Evolutionary conservation across 2,797 vertebrate species (phyloP), one percentile per base, ranked within the genome.

Genomic region (Spondyliosoma cantharus): DNA sequence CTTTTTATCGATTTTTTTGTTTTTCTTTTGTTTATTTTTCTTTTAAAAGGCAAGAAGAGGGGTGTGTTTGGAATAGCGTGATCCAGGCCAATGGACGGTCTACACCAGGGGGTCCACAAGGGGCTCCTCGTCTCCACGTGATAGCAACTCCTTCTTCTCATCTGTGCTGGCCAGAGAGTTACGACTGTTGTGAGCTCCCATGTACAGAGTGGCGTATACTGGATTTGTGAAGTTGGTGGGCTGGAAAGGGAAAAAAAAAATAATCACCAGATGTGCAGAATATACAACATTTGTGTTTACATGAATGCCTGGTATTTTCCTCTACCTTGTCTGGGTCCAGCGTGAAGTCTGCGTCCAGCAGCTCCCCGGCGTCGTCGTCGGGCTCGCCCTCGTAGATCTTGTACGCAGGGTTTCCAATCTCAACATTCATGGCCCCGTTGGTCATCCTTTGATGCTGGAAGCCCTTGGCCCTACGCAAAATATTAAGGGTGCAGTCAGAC

Each of bases 171-270:
- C 97, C 95, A 99, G 94, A 42, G 97, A 99, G 92, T 97, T 97
- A 80, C 96, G 96, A 91, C 97, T 98, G 94, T 95, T 97, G 77
- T 98, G 97, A 59, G 96, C 97, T 0, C 97, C 97, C 98, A 99
- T 99, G 95, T 99, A 99, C 61, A 99, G 95, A 1, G 98, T 98
- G 94, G 98, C 97, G 0, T 99, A 99, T 37, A 99, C 98, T 0
- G 97, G 98, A 92, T 99, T 99, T 68, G 97, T 99, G 95, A 99
- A 99, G 94, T 99, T 99, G 87, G 98, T 98, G 59, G 97, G 98
- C 97, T 99, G 78, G 0, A 69, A 65, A 45, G 20, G 24, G 58
- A 5, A 1, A 71, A 59, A 63, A 82, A 56, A 70, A 59, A 37
- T 8, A 32, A 57, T n/a, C 5, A 71, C 15, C 12, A 22, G 8